A percentile compares a stretch with the other conserved stretches of the same genome.
phyloP scores from a whole-genome alignment of 2,113 vertebrate species.

The Pelvicachromis taeniatus region DNA sequence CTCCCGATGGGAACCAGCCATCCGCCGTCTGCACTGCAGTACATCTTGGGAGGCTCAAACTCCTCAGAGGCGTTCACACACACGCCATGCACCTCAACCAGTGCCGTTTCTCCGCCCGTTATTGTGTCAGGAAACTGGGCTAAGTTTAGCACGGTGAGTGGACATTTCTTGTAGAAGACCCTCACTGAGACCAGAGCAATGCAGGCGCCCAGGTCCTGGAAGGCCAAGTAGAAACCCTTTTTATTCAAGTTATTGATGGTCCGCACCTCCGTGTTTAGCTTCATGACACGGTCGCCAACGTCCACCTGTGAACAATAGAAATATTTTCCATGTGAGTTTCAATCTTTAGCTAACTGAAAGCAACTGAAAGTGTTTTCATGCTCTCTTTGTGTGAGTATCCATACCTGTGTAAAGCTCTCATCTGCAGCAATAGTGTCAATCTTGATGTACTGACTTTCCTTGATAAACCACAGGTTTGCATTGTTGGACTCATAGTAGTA shows the following conservation, averaged over 20 bases:
- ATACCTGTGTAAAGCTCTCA: slow-evolving; percentile 81
- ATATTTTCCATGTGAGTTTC: not conserved
- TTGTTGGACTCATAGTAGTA: slow-evolving; percentile 83
- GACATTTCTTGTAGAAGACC: slow-evolving; percentile 83
- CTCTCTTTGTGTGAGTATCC: not conserved
- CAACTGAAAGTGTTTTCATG: not conserved
- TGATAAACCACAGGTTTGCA: slow-evolving; percentile 78
- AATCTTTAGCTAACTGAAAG: not conserved
- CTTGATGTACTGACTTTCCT: slow-evolving; percentile 81
- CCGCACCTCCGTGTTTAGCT: slow-evolving; percentile 81
- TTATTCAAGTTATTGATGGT: slow-evolving; percentile 80
- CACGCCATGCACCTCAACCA: slow-evolving; percentile 79
- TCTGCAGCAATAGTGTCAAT: slow-evolving; percentile 83
- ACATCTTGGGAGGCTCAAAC: slow-evolving; percentile 82
- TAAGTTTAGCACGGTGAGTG: slow-evolving; percentile 76
- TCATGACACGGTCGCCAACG: slow-evolving; percentile 82
- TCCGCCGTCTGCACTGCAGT: slow-evolving; percentile 82
- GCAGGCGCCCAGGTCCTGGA: slow-evolving; percentile 82
- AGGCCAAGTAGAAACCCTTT: slow-evolving; percentile 83
- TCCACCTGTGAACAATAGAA: slow-evolving; percentile 62
- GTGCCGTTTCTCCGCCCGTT: slow-evolving; percentile 78
- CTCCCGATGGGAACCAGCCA: slow-evolving; percentile 84
- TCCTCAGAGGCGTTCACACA: slow-evolving; percentile 81
- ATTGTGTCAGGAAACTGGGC: slow-evolving; percentile 81
- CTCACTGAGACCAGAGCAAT: slow-evolving; percentile 81